These are phyloP conservation scores for Calidris pygmaea DNA, from an alignment of 2,113 vertebrate genomes.

Conservation along the genomic window DNA sequence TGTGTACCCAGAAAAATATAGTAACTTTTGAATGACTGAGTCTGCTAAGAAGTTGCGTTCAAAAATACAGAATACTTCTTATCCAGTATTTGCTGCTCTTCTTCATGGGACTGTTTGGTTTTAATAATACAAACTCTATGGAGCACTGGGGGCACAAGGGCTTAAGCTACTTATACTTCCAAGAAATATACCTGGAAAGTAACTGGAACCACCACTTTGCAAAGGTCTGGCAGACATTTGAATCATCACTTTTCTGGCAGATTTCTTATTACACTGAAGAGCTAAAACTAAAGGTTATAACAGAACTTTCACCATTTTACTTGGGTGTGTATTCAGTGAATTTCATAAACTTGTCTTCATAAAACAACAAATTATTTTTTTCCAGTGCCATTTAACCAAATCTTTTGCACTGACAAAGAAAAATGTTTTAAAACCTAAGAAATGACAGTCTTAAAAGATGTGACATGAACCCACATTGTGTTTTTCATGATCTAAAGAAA, in stretches of 20 bases:
- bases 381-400: not conserved
- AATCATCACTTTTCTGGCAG: not conserved
- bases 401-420: not conserved
- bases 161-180: not conserved
- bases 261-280: not conserved
- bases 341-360: not conserved
- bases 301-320: not conserved
- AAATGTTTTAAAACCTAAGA: not conserved
- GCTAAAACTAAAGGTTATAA: not conserved
- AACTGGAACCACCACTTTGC: not conserved
- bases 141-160: rapidly evolving
- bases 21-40: not conserved
- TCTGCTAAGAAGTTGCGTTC: not conserved
- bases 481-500: not conserved
- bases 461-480: not conserved
- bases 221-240: not conserved
- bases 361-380: not conserved
- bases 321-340: not conserved
- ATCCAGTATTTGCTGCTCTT: not conserved
- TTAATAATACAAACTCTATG: not conserved
- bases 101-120: not conserved
- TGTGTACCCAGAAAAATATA: not conserved
- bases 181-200: not conserved
- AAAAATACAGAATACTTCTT: not conserved
- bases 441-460: not conserved